A percentile compares a stretch with the other conserved stretches of the same genome.
phyloP scores from a whole-genome alignment of 1,140 invertebrate genomes.

The Heliconius melpomene region DNA sequence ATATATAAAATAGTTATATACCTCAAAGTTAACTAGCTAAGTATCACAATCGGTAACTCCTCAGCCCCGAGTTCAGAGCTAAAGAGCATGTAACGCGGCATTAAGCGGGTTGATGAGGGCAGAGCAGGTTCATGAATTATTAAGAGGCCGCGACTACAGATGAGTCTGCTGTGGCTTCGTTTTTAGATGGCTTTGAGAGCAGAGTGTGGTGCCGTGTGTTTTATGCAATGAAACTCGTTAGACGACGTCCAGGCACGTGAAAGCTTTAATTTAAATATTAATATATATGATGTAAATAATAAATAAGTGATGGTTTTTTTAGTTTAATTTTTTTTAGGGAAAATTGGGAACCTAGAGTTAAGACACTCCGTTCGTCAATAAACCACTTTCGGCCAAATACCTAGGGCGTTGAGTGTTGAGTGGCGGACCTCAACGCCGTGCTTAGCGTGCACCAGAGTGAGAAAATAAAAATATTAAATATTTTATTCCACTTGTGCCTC shows the following conservation, averaged over 20 bases:
- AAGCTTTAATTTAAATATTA: slow-evolving; percentile 13
- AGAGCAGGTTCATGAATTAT: slow-evolving; percentile 32
- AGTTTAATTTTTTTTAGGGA: too few species aligned
- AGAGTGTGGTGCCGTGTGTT: slow-evolving; percentile 21
- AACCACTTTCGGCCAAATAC: too few species aligned
- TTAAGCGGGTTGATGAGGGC: slow-evolving; percentile 33
- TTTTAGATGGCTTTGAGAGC: slow-evolving; percentile 31
- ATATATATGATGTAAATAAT: neutral
- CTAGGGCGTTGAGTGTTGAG: too few species aligned
- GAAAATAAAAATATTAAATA: too few species aligned
- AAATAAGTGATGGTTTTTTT: too few species aligned
- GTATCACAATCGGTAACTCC: slow-evolving; percentile 23
- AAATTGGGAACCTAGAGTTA: too few species aligned
- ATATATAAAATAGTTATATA: neutral
- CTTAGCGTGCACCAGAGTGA: too few species aligned
- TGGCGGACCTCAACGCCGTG: too few species aligned
- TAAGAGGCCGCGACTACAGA: slow-evolving; percentile 30
- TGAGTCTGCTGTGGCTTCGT: slow-evolving; percentile 28
- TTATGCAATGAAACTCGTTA: slow-evolving; percentile 15
- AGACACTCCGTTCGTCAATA: too few species aligned
- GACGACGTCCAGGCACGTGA: neutral
- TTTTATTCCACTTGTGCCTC: too few species aligned
- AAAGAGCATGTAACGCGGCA: slow-evolving; percentile 32
- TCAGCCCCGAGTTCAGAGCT: slow-evolving; percentile 15
- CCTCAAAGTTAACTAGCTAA: slow-evolving; percentile 13